Evolutionary conservation across 2,113 vertebrate genomes (phyloP).

Genomic region (Cnemophilus loriae): DNA sequence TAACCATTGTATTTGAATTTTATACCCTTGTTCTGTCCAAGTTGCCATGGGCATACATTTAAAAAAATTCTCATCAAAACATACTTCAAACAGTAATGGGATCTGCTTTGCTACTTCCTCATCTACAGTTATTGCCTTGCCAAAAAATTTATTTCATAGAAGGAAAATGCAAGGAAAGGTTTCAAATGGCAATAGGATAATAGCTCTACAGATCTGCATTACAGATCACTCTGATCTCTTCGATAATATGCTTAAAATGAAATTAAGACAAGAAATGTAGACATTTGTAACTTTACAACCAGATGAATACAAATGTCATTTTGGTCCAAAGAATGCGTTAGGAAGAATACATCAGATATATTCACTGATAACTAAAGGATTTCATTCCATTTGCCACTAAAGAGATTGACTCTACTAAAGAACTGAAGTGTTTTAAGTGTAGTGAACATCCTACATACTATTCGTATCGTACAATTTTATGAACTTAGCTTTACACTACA

Average conservation of each 20-base stretch:
- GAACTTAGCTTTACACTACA: neutral
- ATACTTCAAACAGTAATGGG: neutral
- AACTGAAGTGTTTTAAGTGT: neutral
- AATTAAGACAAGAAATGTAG: neutral
- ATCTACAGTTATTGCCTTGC: neutral
- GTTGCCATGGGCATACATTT: neutral
- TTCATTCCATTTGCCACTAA: neutral
- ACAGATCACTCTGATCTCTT: neutral
- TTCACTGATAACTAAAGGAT: constrained; percentile 8
- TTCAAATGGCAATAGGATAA: constrained; percentile 30
- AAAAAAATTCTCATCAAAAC: neutral
- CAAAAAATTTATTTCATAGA: constrained; percentile 19
- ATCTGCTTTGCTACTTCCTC: neutral
- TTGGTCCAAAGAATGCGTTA: constrained; percentile 2
- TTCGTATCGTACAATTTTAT: neutral
- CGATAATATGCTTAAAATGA: constrained; percentile 10
- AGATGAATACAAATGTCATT: constrained; percentile 4
- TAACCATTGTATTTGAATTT: neutral
- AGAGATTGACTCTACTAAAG: neutral
- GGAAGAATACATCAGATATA: neutral
- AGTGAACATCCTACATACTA: neutral
- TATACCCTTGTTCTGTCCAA: neutral
- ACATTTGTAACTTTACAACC: neutral
- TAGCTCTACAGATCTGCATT: neutral
- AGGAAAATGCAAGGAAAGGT: constrained; percentile 11